Evolutionary conservation across 2,113 vertebrate genomes (phyloP), one percentile per base, ranked within the genome.

Genomic region (Xenus cinereus): DNA sequence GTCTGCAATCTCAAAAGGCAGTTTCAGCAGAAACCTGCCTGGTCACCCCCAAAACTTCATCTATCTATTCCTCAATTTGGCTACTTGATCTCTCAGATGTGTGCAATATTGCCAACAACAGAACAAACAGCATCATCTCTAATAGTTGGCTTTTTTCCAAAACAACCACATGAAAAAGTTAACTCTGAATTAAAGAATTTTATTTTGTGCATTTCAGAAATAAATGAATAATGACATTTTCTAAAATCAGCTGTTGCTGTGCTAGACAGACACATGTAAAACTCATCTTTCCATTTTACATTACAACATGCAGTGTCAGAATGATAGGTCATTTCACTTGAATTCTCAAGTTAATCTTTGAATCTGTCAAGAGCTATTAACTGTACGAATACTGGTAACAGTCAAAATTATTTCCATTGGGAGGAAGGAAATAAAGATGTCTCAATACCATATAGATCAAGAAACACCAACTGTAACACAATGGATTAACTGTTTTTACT

Each of bases 141-240:
- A 12, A 19, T 30, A 12, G 28, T 2, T 33, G 9, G 9, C 18
- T 35, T 71, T 51, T 39, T 69, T 41, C 22, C 50, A 72, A 64
- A 64, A 15, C 0, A 54, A 59, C 3, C 67, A 88, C 37, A 4
- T 20, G 39, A 53, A n/a, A 77, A 69, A 16, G 7, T 66, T n/a
- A 89, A 54, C 33, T 39, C 22, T 84, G 78, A 90, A 60, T 64
- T n/a, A 82, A 84, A 85, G 35, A 37, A 39, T 95, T 98, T 98
- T 98, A 98, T 98, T 98, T 96, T 97, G 92, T 97, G 94, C 89
- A 96, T 94, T 93, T 97, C 94, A 97, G 93, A 97, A 84, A 93
- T 69, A 93, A 77, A 48, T 84, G 90, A 93, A 90, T 94, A 95
- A 85, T 82, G 85, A 96, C 90, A 91, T 87, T 94, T 66, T 43